Conservation (phyloP, 2,113 vertebrate species). For the Erpornis zantholeuca region DNA sequence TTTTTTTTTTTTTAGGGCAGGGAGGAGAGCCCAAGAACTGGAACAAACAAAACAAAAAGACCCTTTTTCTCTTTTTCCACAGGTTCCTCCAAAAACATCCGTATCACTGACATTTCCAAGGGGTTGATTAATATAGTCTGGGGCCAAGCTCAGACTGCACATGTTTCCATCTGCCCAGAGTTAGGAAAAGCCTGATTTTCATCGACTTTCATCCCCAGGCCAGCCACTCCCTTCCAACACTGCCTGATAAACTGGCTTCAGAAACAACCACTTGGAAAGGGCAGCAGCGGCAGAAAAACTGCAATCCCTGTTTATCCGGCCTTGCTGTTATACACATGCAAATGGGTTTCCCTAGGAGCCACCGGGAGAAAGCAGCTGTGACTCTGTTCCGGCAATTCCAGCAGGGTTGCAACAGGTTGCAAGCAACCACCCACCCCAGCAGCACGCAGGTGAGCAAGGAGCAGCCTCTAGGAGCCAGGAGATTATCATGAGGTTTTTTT, state of each 20-base stretch:
- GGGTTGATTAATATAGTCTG: conserved; percentile 16
- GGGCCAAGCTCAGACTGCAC: neutral
- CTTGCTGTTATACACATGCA: neutral
- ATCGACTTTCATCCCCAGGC: conserved; percentile 10
- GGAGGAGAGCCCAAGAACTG: neutral
- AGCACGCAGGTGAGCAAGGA: neutral
- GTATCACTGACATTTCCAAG: neutral
- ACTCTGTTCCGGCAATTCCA: neutral
- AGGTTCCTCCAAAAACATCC: neutral
- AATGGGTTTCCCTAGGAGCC: neutral
- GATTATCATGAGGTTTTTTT: neutral
- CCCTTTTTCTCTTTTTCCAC: conserved; percentile 24
- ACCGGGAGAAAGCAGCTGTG: neutral
- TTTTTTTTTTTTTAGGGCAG: neutral
- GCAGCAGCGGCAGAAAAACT: neutral
- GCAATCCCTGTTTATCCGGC: neutral
- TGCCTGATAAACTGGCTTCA: conserved; percentile 62
- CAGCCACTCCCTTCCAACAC: conserved; percentile 46
- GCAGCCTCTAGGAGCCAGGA: neutral
- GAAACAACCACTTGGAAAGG: conserved; percentile 24
- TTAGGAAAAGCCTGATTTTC: conserved; percentile 46
- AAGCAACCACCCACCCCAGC: neutral
- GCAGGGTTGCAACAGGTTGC: neutral
- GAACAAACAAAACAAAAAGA: conserved; percentile 16
- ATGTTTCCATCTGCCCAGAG: conserved; percentile 36